Conservation (phyloP, 2,797 vertebrate genomes). For the Orientallactaga sibirica region DNA sequence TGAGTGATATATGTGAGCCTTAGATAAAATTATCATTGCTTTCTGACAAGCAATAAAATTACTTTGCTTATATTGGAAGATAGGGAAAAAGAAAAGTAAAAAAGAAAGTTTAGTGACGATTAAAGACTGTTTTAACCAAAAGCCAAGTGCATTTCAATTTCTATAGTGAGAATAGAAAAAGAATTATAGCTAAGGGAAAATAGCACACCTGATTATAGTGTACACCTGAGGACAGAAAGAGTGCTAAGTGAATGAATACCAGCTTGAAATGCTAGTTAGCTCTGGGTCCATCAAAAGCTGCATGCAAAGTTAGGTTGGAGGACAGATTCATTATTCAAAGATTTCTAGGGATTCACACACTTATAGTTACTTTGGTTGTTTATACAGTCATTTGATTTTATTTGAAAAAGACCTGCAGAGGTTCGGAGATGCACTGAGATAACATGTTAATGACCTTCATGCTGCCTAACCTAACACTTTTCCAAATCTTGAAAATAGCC, state of each 20-base stretch:
- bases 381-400: conserved; percentile 54
- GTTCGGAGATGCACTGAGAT: background rate
- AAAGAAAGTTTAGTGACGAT: conserved; percentile 48
- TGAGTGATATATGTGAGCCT: conserved; percentile 53
- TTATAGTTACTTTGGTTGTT: background rate
- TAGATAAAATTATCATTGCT: conserved; percentile 72
- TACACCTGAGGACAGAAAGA: background rate
- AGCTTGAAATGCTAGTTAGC: background rate
- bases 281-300: background rate
- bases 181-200: conserved; percentile 53
- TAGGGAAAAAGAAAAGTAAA: conserved; percentile 58
- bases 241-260: rapidly evolving
- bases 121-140: conserved; percentile 60
- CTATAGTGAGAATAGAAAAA: conserved; percentile 11
- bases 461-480: background rate
- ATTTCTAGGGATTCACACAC: background rate
- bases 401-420: background rate
- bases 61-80: conserved; percentile 66
- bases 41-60: conserved; percentile 65
- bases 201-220: background rate
- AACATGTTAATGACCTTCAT: conserved; percentile 61
- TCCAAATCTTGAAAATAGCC: conserved; percentile 65
- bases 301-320: background rate
- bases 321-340: background rate
- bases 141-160: background rate